Evolutionary conservation across 2,888 invertebrate genomes (phyloP), one percentile per base, ranked within the genome.

Genomic region (Malachius bipustulatus): DNA sequence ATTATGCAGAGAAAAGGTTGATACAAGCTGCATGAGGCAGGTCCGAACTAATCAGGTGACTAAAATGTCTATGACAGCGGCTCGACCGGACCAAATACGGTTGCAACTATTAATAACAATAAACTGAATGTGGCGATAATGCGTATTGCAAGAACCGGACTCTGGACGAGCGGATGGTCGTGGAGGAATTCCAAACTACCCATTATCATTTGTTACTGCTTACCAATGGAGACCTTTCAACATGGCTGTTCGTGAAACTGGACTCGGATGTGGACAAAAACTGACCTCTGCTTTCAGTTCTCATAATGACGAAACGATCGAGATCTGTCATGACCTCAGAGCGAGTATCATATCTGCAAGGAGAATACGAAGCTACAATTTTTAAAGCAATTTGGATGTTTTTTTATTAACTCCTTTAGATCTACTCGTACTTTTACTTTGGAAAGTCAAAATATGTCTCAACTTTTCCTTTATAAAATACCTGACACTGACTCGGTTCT

Each of bases 61-160:
- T 56, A 55, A 60, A 60, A 60, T 53, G 59, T 55, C 55, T 51
- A 55, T 45, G 51, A 49, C 51, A 55, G 55, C 57, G 55, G 56
- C 57, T 54, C 52, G 57, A 55, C 54, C 50, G 41, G 47, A 47
- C 60, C 60, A 40, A 60, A 60, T 61, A 62, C 55, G 61, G 61
- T 42, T 50, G 50, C 56, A 54, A 58, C 63, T 62, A 62, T 63
- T 63, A 62, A 62, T 62, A 63, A 62, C 62, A 63, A 63, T 63
- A 63, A 63, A 63, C 59, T 59, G 54, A 59, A 62, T 60, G 62
- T 63, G 62, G 58, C 59, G 60, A 61, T 63, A 63, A 63, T 63
- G 59, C n/a, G 62, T 59, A 55, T 54, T 57, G 49, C 55, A 56
- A 48, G 30, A 32, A 12, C 12, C 13, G 6, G 29, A 28, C 11